phyloP scores from a whole-genome alignment of 2,113 vertebrate genomes.

The Oophaga pumilio region DNA sequence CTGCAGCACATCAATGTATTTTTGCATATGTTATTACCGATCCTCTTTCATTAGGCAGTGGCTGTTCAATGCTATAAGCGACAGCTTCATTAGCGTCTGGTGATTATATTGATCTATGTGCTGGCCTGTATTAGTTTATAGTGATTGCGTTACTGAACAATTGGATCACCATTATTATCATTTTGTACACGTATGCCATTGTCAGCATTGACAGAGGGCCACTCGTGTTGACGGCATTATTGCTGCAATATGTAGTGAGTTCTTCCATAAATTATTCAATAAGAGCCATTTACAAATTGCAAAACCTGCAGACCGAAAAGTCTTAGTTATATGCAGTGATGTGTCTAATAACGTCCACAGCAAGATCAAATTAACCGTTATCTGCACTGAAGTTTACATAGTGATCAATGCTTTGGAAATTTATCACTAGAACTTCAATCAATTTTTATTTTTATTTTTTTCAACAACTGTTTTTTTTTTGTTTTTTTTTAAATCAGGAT shows the following conservation, averaged over 20 bases:
- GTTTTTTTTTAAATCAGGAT: no score
- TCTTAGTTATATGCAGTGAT: background rate
- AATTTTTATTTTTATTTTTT: background rate
- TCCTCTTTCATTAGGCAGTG: background rate
- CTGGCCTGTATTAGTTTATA: background rate
- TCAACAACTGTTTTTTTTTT: no score
- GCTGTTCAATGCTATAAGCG: background rate
- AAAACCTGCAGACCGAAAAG: background rate
- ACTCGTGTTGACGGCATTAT: constrained; percentile 13
- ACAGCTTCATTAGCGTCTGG: background rate
- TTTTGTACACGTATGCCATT: constrained; percentile 16
- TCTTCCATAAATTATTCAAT: background rate
- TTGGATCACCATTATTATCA: constrained; percentile 8
- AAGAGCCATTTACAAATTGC: background rate
- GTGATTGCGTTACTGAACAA: constrained; percentile 18
- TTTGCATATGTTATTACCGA: background rate
- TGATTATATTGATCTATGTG: constrained; percentile 6
- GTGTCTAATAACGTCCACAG: background rate
- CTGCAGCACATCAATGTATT: background rate
- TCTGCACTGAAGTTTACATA: background rate
- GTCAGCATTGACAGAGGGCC: constrained; percentile 11
- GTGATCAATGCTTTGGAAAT: background rate
- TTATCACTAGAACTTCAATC: background rate
- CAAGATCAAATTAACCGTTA: background rate
- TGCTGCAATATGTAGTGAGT: background rate